phyloP scores from a whole-genome alignment of 1,140 invertebrate genomes.

The Lineus longissimus region DNA sequence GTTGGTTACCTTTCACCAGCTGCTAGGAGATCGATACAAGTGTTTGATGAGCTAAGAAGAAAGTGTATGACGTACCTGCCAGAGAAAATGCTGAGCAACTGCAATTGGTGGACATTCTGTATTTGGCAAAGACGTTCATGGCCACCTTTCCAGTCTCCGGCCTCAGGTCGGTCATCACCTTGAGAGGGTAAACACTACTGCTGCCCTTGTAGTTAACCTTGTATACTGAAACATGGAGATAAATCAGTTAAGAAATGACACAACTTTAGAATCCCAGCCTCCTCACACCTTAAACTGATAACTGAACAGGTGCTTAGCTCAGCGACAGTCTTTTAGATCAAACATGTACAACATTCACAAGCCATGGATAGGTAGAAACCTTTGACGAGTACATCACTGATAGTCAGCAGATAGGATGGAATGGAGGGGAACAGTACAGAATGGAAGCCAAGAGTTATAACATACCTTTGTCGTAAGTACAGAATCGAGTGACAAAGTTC shows the following conservation, averaged over 20 bases:
- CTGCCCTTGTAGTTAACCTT: conserved; percentile 19
- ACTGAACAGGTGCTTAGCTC: conserved; percentile 6
- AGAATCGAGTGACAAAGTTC: neutral
- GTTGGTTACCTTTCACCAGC: too few relatives aligned
- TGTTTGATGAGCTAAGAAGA: too few relatives aligned
- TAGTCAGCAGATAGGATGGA: too few relatives aligned
- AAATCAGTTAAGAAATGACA: conserved; percentile 15
- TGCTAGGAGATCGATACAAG: too few relatives aligned
- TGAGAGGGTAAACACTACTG: conserved; percentile 19
- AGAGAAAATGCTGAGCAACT: conserved; percentile 9
- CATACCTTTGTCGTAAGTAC: neutral
- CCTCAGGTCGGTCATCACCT: conserved; percentile 24
- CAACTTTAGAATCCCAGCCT: conserved; percentile 6
- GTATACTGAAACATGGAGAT: conserved; percentile 19
- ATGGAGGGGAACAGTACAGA: too few relatives aligned
- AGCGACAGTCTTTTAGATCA: too few relatives aligned
- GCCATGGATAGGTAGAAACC: too few relatives aligned
- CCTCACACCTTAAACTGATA: neutral
- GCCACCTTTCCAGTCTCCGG: conserved; percentile 15
- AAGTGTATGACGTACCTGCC: too few relatives aligned
- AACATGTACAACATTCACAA: too few relatives aligned
- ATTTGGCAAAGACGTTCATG: conserved; percentile 19
- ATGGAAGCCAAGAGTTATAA: too few relatives aligned
- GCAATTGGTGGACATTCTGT: conserved; percentile 16
- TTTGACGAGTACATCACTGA: too few relatives aligned